Conservation (phyloP, 2,888 invertebrate genomes). For the Sceliomorpha sp. region DNA sequence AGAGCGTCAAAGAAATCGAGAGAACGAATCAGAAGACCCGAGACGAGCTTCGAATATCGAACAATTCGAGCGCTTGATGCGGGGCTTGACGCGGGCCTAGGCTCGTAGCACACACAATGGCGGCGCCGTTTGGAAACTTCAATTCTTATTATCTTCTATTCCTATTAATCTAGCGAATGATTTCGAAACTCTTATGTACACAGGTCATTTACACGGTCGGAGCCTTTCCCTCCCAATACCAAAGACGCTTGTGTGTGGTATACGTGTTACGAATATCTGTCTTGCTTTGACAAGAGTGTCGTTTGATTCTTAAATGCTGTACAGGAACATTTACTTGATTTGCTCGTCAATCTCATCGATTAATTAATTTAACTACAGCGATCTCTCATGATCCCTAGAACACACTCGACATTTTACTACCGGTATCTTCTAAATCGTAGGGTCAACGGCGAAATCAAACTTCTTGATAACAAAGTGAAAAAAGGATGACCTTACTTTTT, state of each 20-base stretch:
- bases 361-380: conserved; percentile 63
- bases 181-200: conserved; percentile 66
- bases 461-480: conserved; percentile 53
- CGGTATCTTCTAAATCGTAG: conserved; percentile 53
- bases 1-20: conserved; percentile 6
- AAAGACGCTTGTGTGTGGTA: conserved; percentile 57
- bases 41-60: conserved; percentile 10
- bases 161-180: conserved; percentile 53
- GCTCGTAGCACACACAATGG: conserved; percentile 23
- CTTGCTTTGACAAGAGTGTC: conserved; percentile 68
- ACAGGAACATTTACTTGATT: conserved; percentile 78
- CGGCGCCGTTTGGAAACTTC: conserved; percentile 18
- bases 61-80: conserved; percentile 1
- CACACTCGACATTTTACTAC: conserved; percentile 61
- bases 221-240: conserved; percentile 74
- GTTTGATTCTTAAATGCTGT: conserved; percentile 79
- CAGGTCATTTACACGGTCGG: conserved; percentile 69
- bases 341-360: conserved; percentile 57
- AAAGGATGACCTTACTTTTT: conserved; percentile 67
- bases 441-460: conserved; percentile 52
- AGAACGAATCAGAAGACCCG: conserved; percentile 3
- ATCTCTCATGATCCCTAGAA: conserved; percentile 64
- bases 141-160: conserved; percentile 42
- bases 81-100: conserved; percentile 18
- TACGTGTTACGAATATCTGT: conserved; percentile 54